A percentile compares a stretch with the other conserved stretches of the same genome.
Evolutionary conservation across 2,888 invertebrate species (phyloP).

Genomic region (Ochlodes sylvanus): DNA sequence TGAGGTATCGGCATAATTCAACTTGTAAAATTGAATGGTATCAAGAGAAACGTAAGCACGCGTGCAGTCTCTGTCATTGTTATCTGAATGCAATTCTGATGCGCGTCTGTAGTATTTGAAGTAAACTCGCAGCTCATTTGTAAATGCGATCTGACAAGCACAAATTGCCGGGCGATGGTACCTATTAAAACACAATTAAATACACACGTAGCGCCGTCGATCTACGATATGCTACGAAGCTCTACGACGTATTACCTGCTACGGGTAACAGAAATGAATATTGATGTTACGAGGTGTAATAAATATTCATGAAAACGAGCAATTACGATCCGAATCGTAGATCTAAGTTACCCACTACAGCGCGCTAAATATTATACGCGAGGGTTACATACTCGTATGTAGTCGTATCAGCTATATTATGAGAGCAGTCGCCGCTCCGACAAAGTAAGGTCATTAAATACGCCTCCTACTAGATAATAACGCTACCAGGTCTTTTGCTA

Average conservation of each 20-base stretch:
- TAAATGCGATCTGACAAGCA: neutral
- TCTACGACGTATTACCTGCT: conserved; percentile 9
- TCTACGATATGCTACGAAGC: conserved; percentile 5
- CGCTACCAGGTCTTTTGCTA: too few species aligned
- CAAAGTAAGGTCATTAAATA: too few species aligned
- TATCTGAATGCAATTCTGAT: too few species aligned
- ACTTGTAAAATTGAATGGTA: too few species aligned
- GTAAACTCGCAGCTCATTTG: neutral
- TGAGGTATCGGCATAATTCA: too few species aligned
- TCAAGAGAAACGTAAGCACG: too few species aligned
- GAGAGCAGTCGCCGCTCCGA: too few species aligned
- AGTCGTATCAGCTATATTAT: too few species aligned
- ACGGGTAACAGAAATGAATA: conserved; percentile 7
- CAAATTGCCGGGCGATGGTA: too few species aligned
- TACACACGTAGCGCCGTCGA: neutral
- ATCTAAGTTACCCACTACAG: neutral
- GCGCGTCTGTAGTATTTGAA: too few species aligned
- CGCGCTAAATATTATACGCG: neutral
- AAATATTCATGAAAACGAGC: conserved; percentile 10
- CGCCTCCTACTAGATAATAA: too few species aligned
- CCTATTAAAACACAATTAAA: neutral
- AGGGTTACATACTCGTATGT: neutral
- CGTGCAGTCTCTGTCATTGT: too few species aligned
- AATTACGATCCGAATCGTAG: neutral
- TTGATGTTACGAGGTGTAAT: conserved; percentile 2